Conservation (phyloP, 1,140 invertebrate genomes). For the Coptotermes formosanus region DNA sequence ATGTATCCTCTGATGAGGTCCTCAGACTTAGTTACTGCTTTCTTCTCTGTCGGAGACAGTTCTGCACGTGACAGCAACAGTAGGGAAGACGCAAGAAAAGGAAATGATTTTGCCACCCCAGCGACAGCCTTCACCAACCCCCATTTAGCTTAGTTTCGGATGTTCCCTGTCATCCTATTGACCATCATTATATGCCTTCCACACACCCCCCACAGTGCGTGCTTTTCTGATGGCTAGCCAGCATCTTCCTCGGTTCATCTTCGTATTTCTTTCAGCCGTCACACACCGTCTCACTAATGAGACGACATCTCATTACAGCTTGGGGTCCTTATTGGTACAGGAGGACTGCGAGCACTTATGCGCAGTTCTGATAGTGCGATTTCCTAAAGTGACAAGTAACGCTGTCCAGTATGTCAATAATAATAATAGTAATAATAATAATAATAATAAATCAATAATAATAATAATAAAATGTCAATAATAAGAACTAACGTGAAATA, state of each 20-base stretch:
- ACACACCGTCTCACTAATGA: not conserved
- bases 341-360: not conserved
- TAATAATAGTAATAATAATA: too few species aligned
- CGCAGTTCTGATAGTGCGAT: too few species aligned
- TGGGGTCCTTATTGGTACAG: not conserved
- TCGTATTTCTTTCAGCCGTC: not conserved
- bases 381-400: too few species aligned
- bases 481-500: too few species aligned
- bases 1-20: not conserved
- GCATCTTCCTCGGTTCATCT: not conserved
- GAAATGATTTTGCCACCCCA: not conserved
- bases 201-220: not conserved
- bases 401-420: too few species aligned
- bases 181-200: not conserved
- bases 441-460: too few species aligned
- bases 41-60: not conserved
- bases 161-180: not conserved
- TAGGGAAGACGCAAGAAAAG: not conserved
- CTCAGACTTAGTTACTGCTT: not conserved
- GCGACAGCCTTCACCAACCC: not conserved
- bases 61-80: not conserved
- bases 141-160: constrained; percentile 14
- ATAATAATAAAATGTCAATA: too few species aligned
- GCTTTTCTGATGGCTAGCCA: constrained; percentile 1
- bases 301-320: constrained; percentile 11